phyloP scores from a whole-genome alignment of 1,140 invertebrate genomes.

The Lepidotrigona ventralis region DNA sequence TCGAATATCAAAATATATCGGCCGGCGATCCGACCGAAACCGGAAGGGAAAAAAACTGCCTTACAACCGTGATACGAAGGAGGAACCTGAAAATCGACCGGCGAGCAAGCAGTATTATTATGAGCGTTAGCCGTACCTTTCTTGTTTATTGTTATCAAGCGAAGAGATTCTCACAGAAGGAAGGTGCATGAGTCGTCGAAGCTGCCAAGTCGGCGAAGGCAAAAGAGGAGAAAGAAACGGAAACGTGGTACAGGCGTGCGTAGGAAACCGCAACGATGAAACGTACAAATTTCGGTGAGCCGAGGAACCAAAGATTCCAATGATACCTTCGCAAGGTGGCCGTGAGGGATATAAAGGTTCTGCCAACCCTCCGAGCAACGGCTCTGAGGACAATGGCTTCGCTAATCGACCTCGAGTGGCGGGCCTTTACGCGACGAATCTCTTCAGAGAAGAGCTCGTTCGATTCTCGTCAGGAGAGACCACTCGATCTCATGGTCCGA shows the following conservation, averaged over 20 bases:
- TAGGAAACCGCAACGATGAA: slow-evolving; percentile 40
- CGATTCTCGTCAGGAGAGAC: slow-evolving; percentile 66
- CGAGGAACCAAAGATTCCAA: slow-evolving; percentile 67
- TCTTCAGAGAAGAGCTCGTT: slow-evolving; percentile 67
- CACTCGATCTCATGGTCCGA: slow-evolving; percentile 62
- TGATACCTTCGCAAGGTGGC: slow-evolving; percentile 77
- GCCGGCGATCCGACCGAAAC: not conserved
- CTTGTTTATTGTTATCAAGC: not conserved
- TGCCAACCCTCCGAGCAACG: slow-evolving; percentile 75
- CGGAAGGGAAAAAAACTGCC: not conserved
- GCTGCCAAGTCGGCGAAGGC: not conserved
- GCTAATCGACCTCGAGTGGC: slow-evolving; percentile 71
- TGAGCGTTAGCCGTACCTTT: no score
- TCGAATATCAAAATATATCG: no score
- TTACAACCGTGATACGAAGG: not conserved
- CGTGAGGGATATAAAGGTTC: slow-evolving; percentile 74
- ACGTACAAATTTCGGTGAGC: slow-evolving; percentile 31
- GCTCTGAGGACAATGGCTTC: slow-evolving; percentile 76
- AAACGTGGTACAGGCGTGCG: not conserved
- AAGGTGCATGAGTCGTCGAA: not conserved
- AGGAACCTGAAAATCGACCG: not conserved
- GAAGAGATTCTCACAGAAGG: no score
- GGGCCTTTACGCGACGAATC: slow-evolving; percentile 70
- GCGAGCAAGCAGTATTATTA: not conserved
- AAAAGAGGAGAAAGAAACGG: not conserved